Evolutionary conservation across 2,888 invertebrate species (phyloP), one percentile per base, ranked within the genome.

Genomic region (Dyspetes luteomarginatus): DNA sequence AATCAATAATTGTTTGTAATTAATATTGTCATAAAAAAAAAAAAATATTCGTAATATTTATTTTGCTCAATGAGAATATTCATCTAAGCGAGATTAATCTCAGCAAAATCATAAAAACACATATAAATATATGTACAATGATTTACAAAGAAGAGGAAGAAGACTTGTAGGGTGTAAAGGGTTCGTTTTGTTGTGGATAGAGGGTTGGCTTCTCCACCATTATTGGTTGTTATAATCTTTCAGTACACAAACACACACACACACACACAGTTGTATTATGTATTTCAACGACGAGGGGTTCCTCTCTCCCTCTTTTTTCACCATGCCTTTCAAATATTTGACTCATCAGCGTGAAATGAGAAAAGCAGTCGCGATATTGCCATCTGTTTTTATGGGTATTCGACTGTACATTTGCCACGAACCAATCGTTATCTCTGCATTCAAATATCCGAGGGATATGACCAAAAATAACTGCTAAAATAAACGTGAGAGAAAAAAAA

Each of bases 221-320:
- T 28, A 55, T 45, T 9, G 58, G 65, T 67, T 65, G 58, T 67
- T 72, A 60, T 52, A 52, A 64, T 71, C 58, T 67, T 65, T 60
- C 60, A 43, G 60, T 52, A 72, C 45, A 52, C n/a, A 50, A 50
- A 58, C 12, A 64, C n/a, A n/a, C n/a, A n/a, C n/a, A n/a, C n/a
- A n/a, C n/a, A n/a, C n/a, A n/a, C n/a, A n/a, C n/a, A n/a, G n/a
- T n/a, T n/a, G 41, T 22, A 64, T 26, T 45, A 45, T 71, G 58
- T 28, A 65, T 78, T 15, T 7, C 7, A 72, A 60, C 19, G 2
- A 48, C 41, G 48, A 43, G 48, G 28, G 43, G 50, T 12, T 50
- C 9, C n/a, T n/a, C n/a, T n/a, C n/a, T n/a, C n/a, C 22, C 22
- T 19, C 3, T 15, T 5, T 1, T 17, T n/a, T 24, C 17, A 30